These are phyloP conservation scores for Drosophila littoralis DNA, from an alignment of 1,140 invertebrate genomes.

Conservation along the genomic window DNA sequence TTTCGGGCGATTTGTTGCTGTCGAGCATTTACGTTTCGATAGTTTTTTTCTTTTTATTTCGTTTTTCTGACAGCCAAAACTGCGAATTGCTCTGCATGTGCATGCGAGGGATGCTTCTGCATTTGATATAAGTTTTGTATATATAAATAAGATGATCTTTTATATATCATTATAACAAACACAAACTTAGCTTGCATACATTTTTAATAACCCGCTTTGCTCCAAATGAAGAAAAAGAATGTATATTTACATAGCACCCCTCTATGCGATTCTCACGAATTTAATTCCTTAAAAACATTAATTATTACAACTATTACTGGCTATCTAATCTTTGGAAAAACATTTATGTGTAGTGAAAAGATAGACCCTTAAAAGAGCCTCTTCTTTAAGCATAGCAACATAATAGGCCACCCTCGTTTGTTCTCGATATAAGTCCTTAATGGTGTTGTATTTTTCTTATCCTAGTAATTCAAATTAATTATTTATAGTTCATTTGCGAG, in stretches of 20 bases:
- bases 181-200: too few species aligned
- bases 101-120: conserved; percentile 10
- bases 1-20: conserved; percentile 74
- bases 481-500: conserved; percentile 81
- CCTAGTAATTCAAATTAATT: conserved; percentile 75
- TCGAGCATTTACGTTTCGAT: conserved; percentile 64
- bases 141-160: too few species aligned
- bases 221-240: background rate
- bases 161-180: too few species aligned
- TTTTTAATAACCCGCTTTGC: too few species aligned
- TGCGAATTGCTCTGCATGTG: conserved; percentile 30
- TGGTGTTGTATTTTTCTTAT: conserved; percentile 37
- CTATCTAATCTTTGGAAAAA: too few species aligned
- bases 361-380: too few species aligned
- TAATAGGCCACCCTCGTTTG: conserved; percentile 26
- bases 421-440: conserved; percentile 37
- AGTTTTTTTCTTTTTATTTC: conserved; percentile 44
- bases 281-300: background rate
- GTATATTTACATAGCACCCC: background rate
- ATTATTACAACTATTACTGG: too few species aligned
- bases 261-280: background rate
- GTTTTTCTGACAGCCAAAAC: conserved; percentile 63
- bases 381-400: background rate
- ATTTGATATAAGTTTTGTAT: too few species aligned
- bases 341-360: too few species aligned